Conservation (phyloP, 2,797 vertebrate species). For the Pangasius mekongensis region DNA sequence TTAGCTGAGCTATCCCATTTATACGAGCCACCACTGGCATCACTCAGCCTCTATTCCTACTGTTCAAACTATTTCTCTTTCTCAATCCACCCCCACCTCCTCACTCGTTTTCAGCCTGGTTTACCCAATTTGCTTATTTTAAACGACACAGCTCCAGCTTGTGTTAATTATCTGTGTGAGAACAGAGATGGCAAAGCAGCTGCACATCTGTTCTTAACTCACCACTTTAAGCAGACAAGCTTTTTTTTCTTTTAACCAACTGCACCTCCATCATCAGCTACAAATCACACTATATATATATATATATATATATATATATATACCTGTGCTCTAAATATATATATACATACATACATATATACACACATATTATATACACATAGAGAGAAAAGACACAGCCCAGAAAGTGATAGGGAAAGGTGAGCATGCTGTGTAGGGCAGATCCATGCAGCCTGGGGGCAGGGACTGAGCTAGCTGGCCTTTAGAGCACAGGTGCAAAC, state of each 20-base stretch:
- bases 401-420: background rate
- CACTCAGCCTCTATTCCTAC: background rate
- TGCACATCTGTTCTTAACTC: conserved; percentile 62
- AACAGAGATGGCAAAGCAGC: conserved; percentile 53
- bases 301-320: too few relatives aligned
- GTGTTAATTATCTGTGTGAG: conserved; percentile 63
- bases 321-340: too few relatives aligned
- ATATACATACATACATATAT: too few relatives aligned
- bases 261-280: conserved; percentile 48
- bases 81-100: conserved; percentile 12
- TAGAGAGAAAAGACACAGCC: conserved; percentile 29
- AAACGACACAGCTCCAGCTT: conserved; percentile 62
- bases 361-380: background rate
- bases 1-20: background rate
- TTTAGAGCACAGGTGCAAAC: conserved; percentile 64
- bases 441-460: conserved; percentile 10
- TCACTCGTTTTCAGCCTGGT: conserved; percentile 43
- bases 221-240: conserved; percentile 32
- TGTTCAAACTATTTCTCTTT: conserved; percentile 6
- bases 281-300: background rate
- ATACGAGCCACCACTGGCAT: background rate
- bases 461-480: conserved; percentile 52
- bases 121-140: conserved; percentile 50
- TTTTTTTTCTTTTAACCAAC: conserved; percentile 2
- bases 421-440: conserved; percentile 25